Evolutionary conservation across 30 jellyfish, hydroid and myxozoan genomes (phyloP).

Genomic region (Nemopilema nomurai): DNA sequence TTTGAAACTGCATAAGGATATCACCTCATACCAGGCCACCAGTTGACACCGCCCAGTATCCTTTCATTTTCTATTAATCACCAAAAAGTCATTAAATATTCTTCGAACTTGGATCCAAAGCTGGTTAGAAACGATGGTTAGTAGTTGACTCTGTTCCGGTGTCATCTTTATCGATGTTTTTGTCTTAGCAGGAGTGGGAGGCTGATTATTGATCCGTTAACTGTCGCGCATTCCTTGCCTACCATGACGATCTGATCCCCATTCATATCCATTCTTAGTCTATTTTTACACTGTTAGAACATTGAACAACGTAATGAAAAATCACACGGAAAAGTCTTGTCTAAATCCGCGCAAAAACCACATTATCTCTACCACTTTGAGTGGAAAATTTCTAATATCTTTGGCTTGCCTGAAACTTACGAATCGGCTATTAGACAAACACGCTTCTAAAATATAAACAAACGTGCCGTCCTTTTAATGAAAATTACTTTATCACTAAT

Average conservation of each 20-base stretch:
- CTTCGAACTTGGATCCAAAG: too few relatives aligned
- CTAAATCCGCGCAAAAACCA: too few relatives aligned
- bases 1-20: too few relatives aligned
- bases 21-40: too few relatives aligned
- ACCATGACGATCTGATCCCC: neutral
- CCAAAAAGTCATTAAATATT: too few relatives aligned
- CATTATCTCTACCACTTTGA: too few relatives aligned
- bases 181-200: neutral
- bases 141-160: too few relatives aligned
- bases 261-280: neutral
- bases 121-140: too few relatives aligned
- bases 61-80: too few relatives aligned
- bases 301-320: neutral
- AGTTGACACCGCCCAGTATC: too few relatives aligned
- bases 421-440: neutral
- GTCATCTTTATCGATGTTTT: neutral
- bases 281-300: neutral
- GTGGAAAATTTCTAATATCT: too few relatives aligned
- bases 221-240: neutral
- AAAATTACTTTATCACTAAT: neutral
- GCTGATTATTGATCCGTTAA: neutral
- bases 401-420: too few relatives aligned
- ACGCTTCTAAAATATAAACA: neutral
- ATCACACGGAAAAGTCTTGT: neutral
- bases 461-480: neutral